Base-by-base conservation (phyloP, 2,888 invertebrate species). In the Agrochola macilenta region DNA sequence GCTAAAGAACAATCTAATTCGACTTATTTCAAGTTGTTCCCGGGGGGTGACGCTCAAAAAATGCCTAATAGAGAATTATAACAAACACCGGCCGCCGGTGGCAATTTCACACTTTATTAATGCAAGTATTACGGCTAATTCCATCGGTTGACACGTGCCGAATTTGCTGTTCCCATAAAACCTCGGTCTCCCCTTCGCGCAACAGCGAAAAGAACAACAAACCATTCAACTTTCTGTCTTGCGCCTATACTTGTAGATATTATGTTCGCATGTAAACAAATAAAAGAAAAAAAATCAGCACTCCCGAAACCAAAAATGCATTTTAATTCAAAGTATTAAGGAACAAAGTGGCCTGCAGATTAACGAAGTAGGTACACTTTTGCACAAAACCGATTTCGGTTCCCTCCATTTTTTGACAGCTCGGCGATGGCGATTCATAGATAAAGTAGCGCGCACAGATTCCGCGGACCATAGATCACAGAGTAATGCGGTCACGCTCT, bases 81-180 rank as follows among this genome's bases (percentile, higher is more conserved):
- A 95, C 95, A 95, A 96, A 95, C 94, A 95, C 88, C 87, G 88
- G 74, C 91, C 89, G 93, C 90, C 92, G 94, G 96, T 95, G 93
- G 94, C 96, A 96, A 97, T 97, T 97, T 96, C 96, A 96, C 96
- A 96, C 96, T 96, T 96, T 96, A 96, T 96, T 96, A 96, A 95
- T 96, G 95, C 94, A 94, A 96, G 96, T 96, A 96, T 96, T 96
- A 96, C 92, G 90, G 94, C 95, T 96, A 96, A 96, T 96, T 95
- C 96, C 95, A 92, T 93, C 94, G 93, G 91, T 93, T 92, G 96
- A 94, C 96, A 96, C 96, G 96, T 95, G 96, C 95, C 95, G 93
- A 95, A 95, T 96, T 95, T 93, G 95, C 92, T 93, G 92, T 96
- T 96, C 95, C 93, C 96, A 96, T 95, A 96, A 95, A 95, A 93